These are phyloP conservation scores for Sweltsa coloradensis DNA, from an alignment of 1,140 invertebrate species.

Conservation along the genomic window DNA sequence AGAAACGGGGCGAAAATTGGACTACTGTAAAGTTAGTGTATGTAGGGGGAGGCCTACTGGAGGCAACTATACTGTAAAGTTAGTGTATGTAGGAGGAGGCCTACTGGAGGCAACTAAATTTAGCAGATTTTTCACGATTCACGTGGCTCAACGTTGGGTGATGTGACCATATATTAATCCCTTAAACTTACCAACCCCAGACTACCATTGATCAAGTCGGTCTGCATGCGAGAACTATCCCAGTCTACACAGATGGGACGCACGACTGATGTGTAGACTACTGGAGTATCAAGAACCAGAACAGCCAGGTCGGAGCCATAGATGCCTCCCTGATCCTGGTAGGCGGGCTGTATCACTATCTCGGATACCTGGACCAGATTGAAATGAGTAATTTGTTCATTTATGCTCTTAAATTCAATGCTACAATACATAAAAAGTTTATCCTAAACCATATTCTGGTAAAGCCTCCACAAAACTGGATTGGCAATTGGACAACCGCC, in stretches of 20 bases:
- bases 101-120: no score
- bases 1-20: no score
- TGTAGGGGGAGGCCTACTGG: no score
- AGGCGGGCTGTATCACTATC: slow-evolving; percentile 23
- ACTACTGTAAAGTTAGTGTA: no score
- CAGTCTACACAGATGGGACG: slow-evolving; percentile 31
- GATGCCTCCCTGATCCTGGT: slow-evolving; percentile 32
- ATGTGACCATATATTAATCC: no score
- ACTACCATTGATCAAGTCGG: slow-evolving; percentile 18
- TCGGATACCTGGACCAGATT: slow-evolving; percentile 8
- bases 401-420: slow-evolving; percentile 4
- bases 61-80: no score
- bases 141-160: no score
- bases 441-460: no score
- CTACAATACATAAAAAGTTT: neutral
- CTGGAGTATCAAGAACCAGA: slow-evolving; percentile 24
- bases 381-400: neutral
- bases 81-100: no score
- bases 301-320: slow-evolving; percentile 35
- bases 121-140: no score
- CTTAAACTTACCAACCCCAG: slow-evolving; percentile 26
- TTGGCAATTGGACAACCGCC: no score
- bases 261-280: slow-evolving; percentile 21
- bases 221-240: slow-evolving; percentile 18
- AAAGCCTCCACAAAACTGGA: no score